These are phyloP conservation scores for Xestia sexstrigata DNA, from an alignment of 2,888 invertebrate genomes.

Conservation along the genomic window DNA sequence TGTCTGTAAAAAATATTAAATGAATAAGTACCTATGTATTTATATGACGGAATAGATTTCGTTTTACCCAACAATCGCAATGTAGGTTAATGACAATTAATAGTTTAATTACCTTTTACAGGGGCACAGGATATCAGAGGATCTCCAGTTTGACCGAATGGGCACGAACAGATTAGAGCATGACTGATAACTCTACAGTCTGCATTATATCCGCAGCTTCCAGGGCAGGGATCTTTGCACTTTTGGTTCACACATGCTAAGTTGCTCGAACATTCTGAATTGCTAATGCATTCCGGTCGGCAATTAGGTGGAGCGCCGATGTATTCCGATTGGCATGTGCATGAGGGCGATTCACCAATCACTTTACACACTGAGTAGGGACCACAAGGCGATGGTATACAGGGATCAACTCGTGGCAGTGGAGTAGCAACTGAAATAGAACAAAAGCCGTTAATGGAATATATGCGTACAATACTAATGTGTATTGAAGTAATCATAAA, in stretches of 20 bases:
- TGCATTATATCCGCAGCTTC: conserved; percentile 93
- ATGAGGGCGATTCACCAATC: conserved; percentile 92
- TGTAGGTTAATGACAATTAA: background rate
- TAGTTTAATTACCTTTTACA: conserved; percentile 78
- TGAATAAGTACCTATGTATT: background rate
- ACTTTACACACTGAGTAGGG: conserved; percentile 92
- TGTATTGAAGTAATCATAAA: background rate
- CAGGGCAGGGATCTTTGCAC: conserved; percentile 93
- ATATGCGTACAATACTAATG: background rate
- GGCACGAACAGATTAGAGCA: conserved; percentile 92
- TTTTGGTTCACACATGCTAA: conserved; percentile 93
- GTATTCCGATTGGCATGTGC: conserved; percentile 92
- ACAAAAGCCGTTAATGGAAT: background rate
- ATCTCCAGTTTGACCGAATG: conserved; percentile 92
- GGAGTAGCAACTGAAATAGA: conserved; percentile 80
- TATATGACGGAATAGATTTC: background rate
- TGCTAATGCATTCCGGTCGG: conserved; percentile 92
- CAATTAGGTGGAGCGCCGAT: conserved; percentile 92
- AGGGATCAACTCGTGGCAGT: conserved; percentile 89
- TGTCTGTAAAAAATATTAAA: conserved; percentile 72
- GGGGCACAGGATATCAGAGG: conserved; percentile 89
- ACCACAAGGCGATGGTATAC: conserved; percentile 93
- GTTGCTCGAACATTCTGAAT: conserved; percentile 92
- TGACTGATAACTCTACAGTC: conserved; percentile 94
- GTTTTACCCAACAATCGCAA: background rate